phyloP scores from a whole-genome alignment of 2,888 invertebrate genomes.

The Acanthosepion lycidas region DNA sequence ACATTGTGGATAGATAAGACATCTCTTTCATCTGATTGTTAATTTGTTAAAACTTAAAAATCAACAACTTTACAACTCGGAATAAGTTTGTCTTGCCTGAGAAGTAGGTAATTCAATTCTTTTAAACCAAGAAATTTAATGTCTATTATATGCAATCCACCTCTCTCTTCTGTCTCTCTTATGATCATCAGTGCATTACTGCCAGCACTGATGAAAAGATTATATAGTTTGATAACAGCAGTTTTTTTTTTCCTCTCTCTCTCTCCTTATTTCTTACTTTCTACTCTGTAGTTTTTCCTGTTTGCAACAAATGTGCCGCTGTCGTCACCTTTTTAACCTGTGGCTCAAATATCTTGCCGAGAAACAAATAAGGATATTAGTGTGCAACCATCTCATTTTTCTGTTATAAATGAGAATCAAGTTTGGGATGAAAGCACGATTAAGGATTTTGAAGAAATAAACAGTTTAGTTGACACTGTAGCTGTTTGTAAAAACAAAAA shows the following conservation, averaged over 20 bases:
- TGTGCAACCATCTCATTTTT: too few species aligned
- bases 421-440: too few species aligned
- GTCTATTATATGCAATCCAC: not conserved
- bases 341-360: too few species aligned
- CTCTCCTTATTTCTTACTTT: not conserved
- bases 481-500: too few species aligned
- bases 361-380: too few species aligned
- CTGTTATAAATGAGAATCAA: too few species aligned
- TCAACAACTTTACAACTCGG: not conserved
- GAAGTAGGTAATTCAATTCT: not conserved
- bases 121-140: not conserved
- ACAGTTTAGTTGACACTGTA: too few species aligned
- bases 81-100: not conserved
- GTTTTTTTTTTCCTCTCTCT: not conserved
- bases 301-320: too few species aligned
- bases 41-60: not conserved
- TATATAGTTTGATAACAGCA: not conserved
- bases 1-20: not conserved
- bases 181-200: not conserved
- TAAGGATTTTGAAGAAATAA: too few species aligned
- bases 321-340: too few species aligned
- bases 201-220: not conserved
- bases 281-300: not conserved
- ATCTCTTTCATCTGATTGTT: not conserved
- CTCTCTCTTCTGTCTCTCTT: not conserved